Evolutionary conservation across 2,888 invertebrate genomes (phyloP).

Genomic region (Drosophila siamana): DNA sequence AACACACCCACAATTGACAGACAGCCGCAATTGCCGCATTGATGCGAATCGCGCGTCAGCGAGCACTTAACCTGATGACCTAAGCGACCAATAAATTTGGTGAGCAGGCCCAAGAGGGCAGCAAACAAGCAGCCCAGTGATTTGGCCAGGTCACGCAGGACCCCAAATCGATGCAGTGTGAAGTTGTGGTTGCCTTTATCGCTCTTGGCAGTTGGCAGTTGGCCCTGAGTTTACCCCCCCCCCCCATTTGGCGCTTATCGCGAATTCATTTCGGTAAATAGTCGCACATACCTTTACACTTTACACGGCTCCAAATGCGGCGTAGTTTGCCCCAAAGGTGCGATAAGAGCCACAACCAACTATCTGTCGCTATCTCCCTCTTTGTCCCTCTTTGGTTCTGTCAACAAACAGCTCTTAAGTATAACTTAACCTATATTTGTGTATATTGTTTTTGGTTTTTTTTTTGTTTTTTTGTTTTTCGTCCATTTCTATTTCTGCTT

Average conservation of each 20-base stretch:
- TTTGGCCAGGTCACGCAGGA: slow-evolving; percentile 70
- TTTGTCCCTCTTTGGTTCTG: background rate
- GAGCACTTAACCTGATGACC: slow-evolving; percentile 71
- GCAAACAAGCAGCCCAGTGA: slow-evolving; percentile 39
- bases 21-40: slow-evolving; percentile 28
- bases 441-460: background rate
- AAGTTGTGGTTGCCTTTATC: slow-evolving; percentile 5
- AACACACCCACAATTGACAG: slow-evolving; percentile 48
- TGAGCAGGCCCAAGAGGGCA: slow-evolving; percentile 42
- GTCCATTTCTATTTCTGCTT: slow-evolving; percentile 40
- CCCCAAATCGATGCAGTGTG: slow-evolving; percentile 41
- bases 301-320: slow-evolving; percentile 26
- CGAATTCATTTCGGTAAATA: slow-evolving; percentile 60
- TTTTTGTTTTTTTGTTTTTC: slow-evolving; percentile 10
- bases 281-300: slow-evolving; percentile 9
- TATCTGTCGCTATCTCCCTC: background rate
- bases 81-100: slow-evolving; percentile 43
- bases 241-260: slow-evolving; percentile 59
- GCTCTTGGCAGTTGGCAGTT: slow-evolving; percentile 42
- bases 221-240: slow-evolving; percentile 35
- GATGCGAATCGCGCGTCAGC: slow-evolving; percentile 38
- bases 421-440: slow-evolving; percentile 24
- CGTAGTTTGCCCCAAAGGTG: slow-evolving; percentile 23
- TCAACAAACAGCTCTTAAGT: slow-evolving; percentile 16
- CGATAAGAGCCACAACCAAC: slow-evolving; percentile 11